Evolutionary conservation across 1,140 invertebrate species (phyloP), one percentile per base, ranked within the genome.

Genomic region (Bombus terrestris): DNA sequence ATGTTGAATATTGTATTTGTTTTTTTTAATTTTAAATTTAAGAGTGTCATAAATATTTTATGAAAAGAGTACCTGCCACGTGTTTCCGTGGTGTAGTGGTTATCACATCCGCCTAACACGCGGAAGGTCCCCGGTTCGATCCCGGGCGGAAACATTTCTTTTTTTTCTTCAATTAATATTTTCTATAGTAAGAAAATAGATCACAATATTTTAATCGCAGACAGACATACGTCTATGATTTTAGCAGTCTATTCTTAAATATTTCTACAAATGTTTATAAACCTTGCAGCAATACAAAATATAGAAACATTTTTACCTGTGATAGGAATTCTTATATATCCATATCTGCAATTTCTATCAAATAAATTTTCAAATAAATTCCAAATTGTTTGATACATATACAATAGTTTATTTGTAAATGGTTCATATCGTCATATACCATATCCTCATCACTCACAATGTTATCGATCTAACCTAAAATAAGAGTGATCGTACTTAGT

Each of bases 31-130:
- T 68, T 10, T 22, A 25, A 15, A 2, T 68, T 68, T 25, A 22
- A 13, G 39, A 9, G 1, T 0, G 1, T 0, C 0, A 0, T 57
- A 53, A 28, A 43, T 25, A 1, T 2, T 35, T 62, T 18, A 15
- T 9, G 0, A 18, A 41, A 64, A n/a, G 5, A 22, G 0, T 0
- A 10, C 6, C 0, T 0, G 0, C 1, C 59, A 78, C 12, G 3
- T 9, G 90, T 91, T 91, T 91, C 86, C 88, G 90, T 91, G 89
- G 90, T 91, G 90, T 91, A 91, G 91, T 91, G 90, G 90, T 91
- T 91, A 91, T 91, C 90, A 91, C 90, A 90, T 91, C 89, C 89
- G 91, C 89, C 89, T 91, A 91, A 91, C 90, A 91, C 90, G 90
- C 91, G 89, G 88, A 91, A 91, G 91, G 88, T 90, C 90, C 91